These are phyloP conservation scores for Pachypeltis micranthus DNA, from an alignment of 1,140 invertebrate species.

Conservation along the genomic window DNA sequence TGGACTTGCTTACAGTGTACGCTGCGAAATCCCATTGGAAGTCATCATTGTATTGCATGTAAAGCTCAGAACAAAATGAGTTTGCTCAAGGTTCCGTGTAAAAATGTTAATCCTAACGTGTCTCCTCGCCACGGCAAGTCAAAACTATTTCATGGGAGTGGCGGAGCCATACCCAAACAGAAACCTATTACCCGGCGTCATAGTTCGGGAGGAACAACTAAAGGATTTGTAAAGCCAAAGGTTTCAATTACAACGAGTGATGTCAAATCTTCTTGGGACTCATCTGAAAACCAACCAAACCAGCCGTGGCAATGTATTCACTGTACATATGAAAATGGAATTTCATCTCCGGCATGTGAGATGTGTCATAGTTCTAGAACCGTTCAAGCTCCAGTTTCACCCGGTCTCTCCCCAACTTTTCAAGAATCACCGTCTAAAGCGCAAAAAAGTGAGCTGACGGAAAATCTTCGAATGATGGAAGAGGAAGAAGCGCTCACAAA, in stretches of 20 bases:
- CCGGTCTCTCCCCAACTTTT: conserved; percentile 19
- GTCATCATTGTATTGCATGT: conserved; percentile 63
- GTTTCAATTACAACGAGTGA: neutral
- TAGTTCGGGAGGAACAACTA: conserved; percentile 14
- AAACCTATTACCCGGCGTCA: conserved; percentile 22
- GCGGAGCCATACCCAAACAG: conserved; percentile 32
- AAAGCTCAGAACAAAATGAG: conserved; percentile 39
- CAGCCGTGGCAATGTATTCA: conserved; percentile 60
- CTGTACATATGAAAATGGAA: conserved; percentile 71
- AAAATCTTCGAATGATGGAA: conserved; percentile 64
- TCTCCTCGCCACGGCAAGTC: conserved; percentile 34
- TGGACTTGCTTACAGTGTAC: conserved; percentile 69
- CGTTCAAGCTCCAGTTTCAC: conserved; percentile 22
- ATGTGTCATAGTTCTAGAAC: conserved; percentile 60
- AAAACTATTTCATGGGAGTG: conserved; percentile 3
- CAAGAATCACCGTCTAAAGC: conserved; percentile 8
- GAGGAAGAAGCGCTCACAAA: conserved; percentile 69
- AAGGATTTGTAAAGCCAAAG: conserved; percentile 1
- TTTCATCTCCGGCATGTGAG: conserved; percentile 54
- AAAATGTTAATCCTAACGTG: conserved; percentile 31
- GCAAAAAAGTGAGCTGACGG: conserved; percentile 68
- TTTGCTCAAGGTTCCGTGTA: conserved; percentile 29
- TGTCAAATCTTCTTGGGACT: neutral
- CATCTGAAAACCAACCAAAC: neutral
- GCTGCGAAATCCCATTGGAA: conserved; percentile 63